phyloP scores from a whole-genome alignment of 2,797 vertebrate genomes.

The Coregonus suidteri region DNA sequence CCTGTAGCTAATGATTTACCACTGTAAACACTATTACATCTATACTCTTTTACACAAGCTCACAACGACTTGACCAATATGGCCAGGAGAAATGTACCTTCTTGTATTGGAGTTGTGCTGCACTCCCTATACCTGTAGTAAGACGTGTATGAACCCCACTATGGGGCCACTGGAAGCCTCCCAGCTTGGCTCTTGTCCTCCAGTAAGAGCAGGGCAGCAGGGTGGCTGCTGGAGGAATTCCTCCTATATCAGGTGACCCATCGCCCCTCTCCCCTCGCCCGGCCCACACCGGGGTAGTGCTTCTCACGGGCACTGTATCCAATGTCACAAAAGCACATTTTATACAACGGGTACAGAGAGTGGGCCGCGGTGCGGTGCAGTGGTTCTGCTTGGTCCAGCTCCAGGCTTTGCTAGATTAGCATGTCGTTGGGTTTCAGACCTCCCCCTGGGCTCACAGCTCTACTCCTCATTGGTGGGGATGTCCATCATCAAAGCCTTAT shows the following conservation, averaged over 20 bases:
- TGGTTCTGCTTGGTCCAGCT: slow-evolving; percentile 69
- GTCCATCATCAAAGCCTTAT: slow-evolving; percentile 54
- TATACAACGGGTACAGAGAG: slow-evolving; percentile 77
- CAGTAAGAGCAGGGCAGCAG: slow-evolving; percentile 51
- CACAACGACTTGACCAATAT: not conserved
- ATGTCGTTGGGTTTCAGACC: slow-evolving; percentile 68
- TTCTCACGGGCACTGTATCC: slow-evolving; percentile 70
- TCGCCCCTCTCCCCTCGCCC: slow-evolving; percentile 68
- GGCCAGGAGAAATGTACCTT: not conserved
- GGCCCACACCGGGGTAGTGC: slow-evolving; percentile 56
- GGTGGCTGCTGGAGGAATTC: slow-evolving; percentile 63
- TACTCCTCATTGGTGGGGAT: slow-evolving; percentile 45
- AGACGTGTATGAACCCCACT: slow-evolving; percentile 1
- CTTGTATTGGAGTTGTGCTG: not conserved
- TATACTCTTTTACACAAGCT: too few relatives aligned
- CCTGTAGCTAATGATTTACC: too few relatives aligned
- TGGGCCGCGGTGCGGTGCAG: slow-evolving; percentile 59
- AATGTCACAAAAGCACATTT: slow-evolving; percentile 81
- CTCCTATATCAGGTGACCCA: slow-evolving; percentile 76
- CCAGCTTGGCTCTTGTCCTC: slow-evolving; percentile 66
- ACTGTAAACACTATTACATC: too few relatives aligned
- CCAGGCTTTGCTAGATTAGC: slow-evolving; percentile 55
- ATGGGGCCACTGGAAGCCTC: slow-evolving; percentile 44
- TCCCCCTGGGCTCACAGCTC: slow-evolving; percentile 56
- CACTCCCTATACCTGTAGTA: not conserved